Conservation (phyloP, 2,888 invertebrate species). For the Morpho deidamia region DNA sequence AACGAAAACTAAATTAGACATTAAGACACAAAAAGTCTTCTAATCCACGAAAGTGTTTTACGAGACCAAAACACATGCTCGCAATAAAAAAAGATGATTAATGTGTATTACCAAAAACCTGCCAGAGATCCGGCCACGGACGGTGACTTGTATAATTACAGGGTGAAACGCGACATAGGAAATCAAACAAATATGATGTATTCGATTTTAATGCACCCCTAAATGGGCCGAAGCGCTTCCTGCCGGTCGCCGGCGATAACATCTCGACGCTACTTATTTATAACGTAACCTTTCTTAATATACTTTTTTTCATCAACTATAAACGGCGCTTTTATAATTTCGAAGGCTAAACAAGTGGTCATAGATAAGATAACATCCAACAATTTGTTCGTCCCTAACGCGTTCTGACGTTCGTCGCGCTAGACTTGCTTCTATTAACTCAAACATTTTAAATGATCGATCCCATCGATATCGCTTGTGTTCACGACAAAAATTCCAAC, state of each 20-base stretch:
- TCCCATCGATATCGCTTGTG: conserved; percentile 25
- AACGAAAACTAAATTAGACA: conserved; percentile 67
- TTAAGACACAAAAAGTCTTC: conserved; percentile 61
- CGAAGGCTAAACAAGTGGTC: conserved; percentile 60
- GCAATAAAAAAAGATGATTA: conserved; percentile 76
- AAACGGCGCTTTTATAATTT: conserved; percentile 64
- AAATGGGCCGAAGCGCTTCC: conserved; percentile 76
- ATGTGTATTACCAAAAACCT: conserved; percentile 72
- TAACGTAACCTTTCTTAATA: conserved; percentile 54
- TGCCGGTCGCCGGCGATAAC: conserved; percentile 63
- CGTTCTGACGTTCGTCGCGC: conserved; percentile 33
- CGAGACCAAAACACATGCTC: conserved; percentile 70
- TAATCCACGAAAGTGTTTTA: conserved; percentile 66
- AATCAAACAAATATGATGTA: conserved; percentile 80
- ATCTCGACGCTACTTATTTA: conserved; percentile 69
- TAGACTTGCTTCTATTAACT: conserved; percentile 33
- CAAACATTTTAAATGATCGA: conserved; percentile 27
- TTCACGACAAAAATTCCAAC: conserved; percentile 40
- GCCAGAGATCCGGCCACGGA: conserved; percentile 64
- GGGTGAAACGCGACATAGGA: conserved; percentile 76
- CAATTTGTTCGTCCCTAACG: conserved; percentile 47
- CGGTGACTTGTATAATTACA: conserved; percentile 77
- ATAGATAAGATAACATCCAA: conserved; percentile 54
- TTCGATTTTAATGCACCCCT: conserved; percentile 79
- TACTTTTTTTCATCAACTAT: conserved; percentile 39